Evolutionary conservation across 2,888 invertebrate species (phyloP), one percentile per base, ranked within the genome.

Genomic region (Synanthedon myopaeformis): DNA sequence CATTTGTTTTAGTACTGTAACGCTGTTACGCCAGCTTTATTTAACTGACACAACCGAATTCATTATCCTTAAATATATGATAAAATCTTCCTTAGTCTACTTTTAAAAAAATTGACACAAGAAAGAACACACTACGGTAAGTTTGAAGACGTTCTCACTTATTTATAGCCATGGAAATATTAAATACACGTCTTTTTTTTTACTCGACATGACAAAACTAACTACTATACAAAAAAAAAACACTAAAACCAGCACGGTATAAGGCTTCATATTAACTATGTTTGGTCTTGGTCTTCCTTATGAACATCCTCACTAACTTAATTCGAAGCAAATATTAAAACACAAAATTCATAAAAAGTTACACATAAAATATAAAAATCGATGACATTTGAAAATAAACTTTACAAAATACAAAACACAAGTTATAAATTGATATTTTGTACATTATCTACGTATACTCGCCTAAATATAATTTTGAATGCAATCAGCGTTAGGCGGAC

Each of bases 61-160:
- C 8, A 28, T 28, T 28, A 28, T 28, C 28, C 28, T 28, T 8
- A 28, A 35, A 35, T 10, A 2, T 35, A 10, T 8, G 0, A 10
- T 10, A 35, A 10, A 35, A 10, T 10, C 10, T 35, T 35, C 10
- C 35, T 53, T 49, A 45, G 50, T 51, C 51, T 51, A 51, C 53
- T 49, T 55, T 53, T 53, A 55, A 53, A 56, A 45, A 35, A 42
- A 19, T 53, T 56, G 54, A 51, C 54, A 54, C 49, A 51, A 54
- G 48, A 54, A 51, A 54, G 48, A 54, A 54, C 51, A 54, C 54
- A 54, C 54, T 41, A 12, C 10, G 4, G 51, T 42, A 13, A 41
- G 28, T 54, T 23, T 42, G 51, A 49, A 51, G 28, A 35, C 51
- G 49, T 51, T 51, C 51, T 49, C 12, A 52, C 54, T 35, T 41